Conservation (phyloP, 2,113 vertebrate genomes). For the Rhynchopsitta pachyrhyncha region DNA sequence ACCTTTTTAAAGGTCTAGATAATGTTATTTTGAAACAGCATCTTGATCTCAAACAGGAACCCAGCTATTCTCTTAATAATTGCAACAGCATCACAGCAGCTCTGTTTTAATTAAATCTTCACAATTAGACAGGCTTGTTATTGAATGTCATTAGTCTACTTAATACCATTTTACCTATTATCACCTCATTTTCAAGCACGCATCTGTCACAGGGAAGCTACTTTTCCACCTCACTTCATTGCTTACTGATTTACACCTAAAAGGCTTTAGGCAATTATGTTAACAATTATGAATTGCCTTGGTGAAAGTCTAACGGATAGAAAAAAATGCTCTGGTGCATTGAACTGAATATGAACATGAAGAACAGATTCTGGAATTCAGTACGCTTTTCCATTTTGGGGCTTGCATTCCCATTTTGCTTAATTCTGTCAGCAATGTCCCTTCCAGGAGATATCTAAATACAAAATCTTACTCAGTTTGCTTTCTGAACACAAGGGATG, state of each 20-base stretch:
- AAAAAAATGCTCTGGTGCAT: not conserved
- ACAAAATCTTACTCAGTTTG: not conserved
- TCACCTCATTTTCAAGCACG: slow-evolving; percentile 67
- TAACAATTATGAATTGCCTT: slow-evolving; percentile 50
- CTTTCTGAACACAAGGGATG: not conserved
- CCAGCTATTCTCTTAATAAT: slow-evolving; percentile 29
- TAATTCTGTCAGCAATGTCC: not conserved
- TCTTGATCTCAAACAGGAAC: slow-evolving; percentile 6
- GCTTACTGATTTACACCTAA: slow-evolving; percentile 54
- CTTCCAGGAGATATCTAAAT: not conserved
- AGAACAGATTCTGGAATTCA: not conserved
- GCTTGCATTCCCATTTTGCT: not conserved
- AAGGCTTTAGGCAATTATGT: slow-evolving; percentile 43
- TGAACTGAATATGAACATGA: not conserved
- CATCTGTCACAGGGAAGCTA: slow-evolving; percentile 52
- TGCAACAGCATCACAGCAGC: not conserved
- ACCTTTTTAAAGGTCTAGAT: not conserved
- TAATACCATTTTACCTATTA: slow-evolving; percentile 48
- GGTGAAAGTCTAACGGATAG: slow-evolving; percentile 3
- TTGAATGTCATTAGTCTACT: slow-evolving; percentile 66
- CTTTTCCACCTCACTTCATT: slow-evolving; percentile 39
- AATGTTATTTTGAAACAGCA: not conserved
- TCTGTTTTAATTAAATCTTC: slow-evolving; percentile 70
- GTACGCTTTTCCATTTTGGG: not conserved
- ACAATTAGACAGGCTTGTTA: slow-evolving; percentile 62